Evolutionary conservation across 1,140 invertebrate genomes (phyloP).

Genomic region (Formica selysi): DNA sequence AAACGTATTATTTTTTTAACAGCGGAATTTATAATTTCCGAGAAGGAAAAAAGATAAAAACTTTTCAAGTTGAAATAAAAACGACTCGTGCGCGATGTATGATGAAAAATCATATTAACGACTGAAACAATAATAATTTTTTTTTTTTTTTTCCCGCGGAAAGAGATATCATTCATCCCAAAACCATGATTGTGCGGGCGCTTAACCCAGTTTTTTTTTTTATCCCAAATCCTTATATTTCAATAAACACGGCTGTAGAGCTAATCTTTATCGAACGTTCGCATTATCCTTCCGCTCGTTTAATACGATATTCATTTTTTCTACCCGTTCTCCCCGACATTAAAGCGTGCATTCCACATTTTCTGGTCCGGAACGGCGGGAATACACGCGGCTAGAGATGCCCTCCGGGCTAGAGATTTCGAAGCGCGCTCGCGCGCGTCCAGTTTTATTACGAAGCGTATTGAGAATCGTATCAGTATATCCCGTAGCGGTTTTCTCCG

Average conservation of each 20-base stretch:
- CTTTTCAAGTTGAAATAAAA: background rate
- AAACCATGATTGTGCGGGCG: conserved; percentile 1
- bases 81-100: too few relatives aligned
- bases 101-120: conserved; percentile 6
- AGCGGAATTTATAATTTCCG: background rate
- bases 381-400: conserved; percentile 25
- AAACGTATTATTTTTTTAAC: background rate
- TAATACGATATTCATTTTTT: conserved; percentile 33
- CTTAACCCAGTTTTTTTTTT: conserved; percentile 17
- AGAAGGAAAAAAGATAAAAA: background rate
- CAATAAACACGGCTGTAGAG: background rate
- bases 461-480: conserved; percentile 63
- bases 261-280: conserved; percentile 2
- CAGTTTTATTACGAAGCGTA: conserved; percentile 56
- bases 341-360: conserved; percentile 31
- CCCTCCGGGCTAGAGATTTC: conserved; percentile 33
- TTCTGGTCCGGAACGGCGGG: conserved; percentile 7
- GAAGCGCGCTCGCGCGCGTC: conserved; percentile 33
- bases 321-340: conserved; percentile 20
- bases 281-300: background rate
- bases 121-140: background rate
- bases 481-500: conserved; percentile 60
- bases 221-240: conserved; percentile 19
- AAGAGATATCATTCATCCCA: conserved; percentile 32
- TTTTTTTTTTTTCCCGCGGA: background rate